Conservation (phyloP, 2,797 vertebrate species). For the Lacerta bilineata region DNA sequence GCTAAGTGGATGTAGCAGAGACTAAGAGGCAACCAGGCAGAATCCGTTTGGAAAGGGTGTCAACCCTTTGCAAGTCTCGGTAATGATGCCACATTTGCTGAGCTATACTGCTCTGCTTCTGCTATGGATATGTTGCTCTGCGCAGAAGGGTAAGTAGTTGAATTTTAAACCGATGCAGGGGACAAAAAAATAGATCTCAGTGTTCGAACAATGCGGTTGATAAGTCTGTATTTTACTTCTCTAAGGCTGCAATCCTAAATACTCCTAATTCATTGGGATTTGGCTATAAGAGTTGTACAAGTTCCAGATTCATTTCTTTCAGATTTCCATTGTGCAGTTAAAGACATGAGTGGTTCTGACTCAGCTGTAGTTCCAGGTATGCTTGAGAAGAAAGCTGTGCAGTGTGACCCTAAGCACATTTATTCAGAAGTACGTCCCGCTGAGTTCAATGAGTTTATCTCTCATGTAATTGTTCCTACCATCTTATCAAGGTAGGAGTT, state of each 20-base stretch:
- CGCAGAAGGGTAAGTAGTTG: conserved; percentile 67
- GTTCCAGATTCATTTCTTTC: neutral
- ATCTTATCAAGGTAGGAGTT: neutral
- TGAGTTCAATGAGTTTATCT: neutral
- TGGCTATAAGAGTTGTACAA: neutral
- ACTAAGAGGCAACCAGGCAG: neutral
- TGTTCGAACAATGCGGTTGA: neutral
- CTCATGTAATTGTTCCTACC: neutral
- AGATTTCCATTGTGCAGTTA: neutral
- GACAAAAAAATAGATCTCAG: neutral
- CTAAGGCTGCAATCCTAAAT: neutral
- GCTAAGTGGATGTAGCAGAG: conserved; percentile 22
- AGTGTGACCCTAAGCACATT: neutral
- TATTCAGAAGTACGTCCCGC: no score
- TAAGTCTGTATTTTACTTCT: neutral
- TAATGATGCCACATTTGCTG: conserved; percentile 54
- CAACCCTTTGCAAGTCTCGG: conserved; percentile 32
- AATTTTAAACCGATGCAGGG: neutral
- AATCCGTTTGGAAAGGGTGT: neutral
- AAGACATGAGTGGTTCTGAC: neutral
- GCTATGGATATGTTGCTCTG: conserved; percentile 59
- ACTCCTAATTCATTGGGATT: neutral
- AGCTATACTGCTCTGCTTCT: conserved; percentile 54
- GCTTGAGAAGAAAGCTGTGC: neutral
- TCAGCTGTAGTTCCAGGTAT: neutral